Evolutionary conservation across 37 sponge, comb jelly and placozoan species (phyloP), one percentile per base, ranked within the genome.

Genomic region (Aphrocallistes beatrix): DNA sequence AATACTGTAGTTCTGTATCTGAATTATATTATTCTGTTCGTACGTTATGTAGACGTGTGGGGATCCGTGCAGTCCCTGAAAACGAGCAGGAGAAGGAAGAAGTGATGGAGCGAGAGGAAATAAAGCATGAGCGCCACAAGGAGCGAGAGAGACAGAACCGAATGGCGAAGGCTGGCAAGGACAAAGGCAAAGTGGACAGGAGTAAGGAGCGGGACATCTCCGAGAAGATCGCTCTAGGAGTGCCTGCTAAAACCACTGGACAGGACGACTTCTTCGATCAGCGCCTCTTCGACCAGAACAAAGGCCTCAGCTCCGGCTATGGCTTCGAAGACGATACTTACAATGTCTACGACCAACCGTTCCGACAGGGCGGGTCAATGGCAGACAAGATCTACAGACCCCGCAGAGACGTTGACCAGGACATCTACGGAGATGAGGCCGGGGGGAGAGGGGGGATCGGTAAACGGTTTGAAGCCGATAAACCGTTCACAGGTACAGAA

Each of bases 271-370:
- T 93, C 84, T 98, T 91, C 89, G 99, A 98, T 82, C 99, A 98
- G 85, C 51, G 99, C 51, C 91, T 98, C 25, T 98, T 98, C 89
- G 92, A 95, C 51, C 90, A 91, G 82, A 83, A 91, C 47, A 89
- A 93, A 94, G 96, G 96, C 3, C 81, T 96, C 38, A 89, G 84
- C 39, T 96, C 96, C 6, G 96, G 96, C 19, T 92, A 89, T 51
- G 40, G 45, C 81, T 92, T 90, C 0, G 90, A 88, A 1, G 99
- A 98, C 88, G 99, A 98, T 37, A 38, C 84, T 32, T 98, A 98
- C 88, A 98, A 93, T 89, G 99, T 98, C 40, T 98, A 98, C 60
- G 96, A 95, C 60, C 90, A 98, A 87, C 99, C 99, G 6, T 98
- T 96, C 94, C 45, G 94, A 39, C 89, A 92, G 38, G 94, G 94